These are phyloP conservation scores for Semaprochilodus insignis DNA, from an alignment of 2,797 vertebrate genomes.

Conservation along the genomic window DNA sequence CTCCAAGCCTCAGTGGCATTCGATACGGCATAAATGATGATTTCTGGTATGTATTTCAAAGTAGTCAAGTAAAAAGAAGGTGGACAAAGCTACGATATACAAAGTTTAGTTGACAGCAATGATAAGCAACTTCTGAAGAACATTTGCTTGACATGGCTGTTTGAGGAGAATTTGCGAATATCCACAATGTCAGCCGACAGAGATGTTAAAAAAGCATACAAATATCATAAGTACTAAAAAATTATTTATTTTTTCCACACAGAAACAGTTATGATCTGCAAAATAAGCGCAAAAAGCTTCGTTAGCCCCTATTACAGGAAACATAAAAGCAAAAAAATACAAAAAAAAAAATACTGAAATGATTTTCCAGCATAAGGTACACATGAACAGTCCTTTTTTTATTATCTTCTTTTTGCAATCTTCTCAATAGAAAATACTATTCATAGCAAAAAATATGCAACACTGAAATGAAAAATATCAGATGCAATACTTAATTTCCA, in stretches of 20 bases:
- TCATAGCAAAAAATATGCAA: not conserved
- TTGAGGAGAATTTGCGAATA: no score
- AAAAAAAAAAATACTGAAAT: not conserved
- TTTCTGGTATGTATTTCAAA: no score
- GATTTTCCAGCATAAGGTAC: conserved; percentile 24
- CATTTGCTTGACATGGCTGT: no score
- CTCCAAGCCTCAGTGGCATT: no score
- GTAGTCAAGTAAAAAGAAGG: no score
- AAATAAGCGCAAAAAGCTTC: not conserved
- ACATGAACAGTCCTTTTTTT: conserved; percentile 5
- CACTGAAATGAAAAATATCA: not conserved
- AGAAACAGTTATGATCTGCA: not conserved
- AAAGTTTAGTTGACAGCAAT: no score
- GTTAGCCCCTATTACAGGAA: not conserved
- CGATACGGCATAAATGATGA: no score
- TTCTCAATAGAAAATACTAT: conserved; percentile 1
- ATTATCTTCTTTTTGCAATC: not conserved
- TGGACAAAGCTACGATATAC: no score
- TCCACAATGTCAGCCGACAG: not conserved
- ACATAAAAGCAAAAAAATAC: conserved; percentile 7
- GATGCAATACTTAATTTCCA: not conserved
- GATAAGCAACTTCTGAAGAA: no score
- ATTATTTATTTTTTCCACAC: not conserved
- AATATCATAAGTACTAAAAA: not conserved
- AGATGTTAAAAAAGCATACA: not conserved